phyloP scores from a whole-genome alignment of 1,140 invertebrate genomes.

The Acromyrmex heyeri region DNA sequence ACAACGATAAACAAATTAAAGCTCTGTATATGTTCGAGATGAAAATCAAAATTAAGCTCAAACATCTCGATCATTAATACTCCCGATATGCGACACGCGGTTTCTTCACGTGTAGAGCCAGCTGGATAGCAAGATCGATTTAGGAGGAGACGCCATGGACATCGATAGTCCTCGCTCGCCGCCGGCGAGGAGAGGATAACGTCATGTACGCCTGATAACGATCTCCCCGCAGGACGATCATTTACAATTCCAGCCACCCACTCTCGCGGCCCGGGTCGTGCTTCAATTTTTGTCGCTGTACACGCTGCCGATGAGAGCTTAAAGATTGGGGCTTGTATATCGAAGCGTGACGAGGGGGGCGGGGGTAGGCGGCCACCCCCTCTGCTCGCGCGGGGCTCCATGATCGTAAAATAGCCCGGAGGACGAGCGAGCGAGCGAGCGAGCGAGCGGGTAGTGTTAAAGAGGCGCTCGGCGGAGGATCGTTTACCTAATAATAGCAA shows the following conservation, averaged over 20 bases:
- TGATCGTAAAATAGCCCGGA: constrained; percentile 82
- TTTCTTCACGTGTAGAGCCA: not conserved
- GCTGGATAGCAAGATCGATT: constrained; percentile 43
- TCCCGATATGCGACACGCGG: not conserved
- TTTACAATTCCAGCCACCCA: constrained; percentile 81
- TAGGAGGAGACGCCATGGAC: constrained; percentile 23
- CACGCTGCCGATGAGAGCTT: constrained; percentile 32
- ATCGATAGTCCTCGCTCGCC: constrained; percentile 41
- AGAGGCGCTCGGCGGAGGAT: constrained; percentile 83
- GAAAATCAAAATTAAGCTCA: no score
- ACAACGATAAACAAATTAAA: no score
- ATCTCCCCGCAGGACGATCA: constrained; percentile 79
- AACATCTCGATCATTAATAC: not conserved
- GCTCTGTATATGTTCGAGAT: no score
- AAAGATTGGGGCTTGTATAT: constrained; percentile 71
- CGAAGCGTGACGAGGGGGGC: constrained; percentile 23
- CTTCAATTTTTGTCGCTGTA: constrained; percentile 79
- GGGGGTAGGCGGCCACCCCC: not conserved
- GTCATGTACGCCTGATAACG: constrained; percentile 72
- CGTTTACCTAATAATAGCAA: constrained; percentile 87
- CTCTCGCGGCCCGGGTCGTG: constrained; percentile 71
- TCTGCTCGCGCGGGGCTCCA: constrained; percentile 17
- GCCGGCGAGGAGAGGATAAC: constrained; percentile 44
- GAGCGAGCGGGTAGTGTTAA: constrained; percentile 81
- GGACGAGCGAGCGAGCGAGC: constrained; percentile 74